Evolutionary conservation across 2,113 vertebrate species (phyloP).

Genomic region (Pygoscelis adeliae): DNA sequence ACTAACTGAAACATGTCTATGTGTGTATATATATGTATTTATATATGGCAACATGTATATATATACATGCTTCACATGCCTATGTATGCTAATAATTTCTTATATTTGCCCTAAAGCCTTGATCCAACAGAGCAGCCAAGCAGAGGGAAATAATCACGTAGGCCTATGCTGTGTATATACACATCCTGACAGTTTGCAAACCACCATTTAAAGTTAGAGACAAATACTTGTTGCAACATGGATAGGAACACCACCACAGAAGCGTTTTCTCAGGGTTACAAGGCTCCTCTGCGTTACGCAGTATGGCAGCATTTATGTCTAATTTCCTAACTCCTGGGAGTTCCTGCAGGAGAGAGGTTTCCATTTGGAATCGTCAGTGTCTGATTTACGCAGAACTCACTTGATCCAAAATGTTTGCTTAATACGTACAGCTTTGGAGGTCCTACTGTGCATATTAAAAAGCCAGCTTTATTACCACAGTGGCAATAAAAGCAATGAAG

Average conservation of each 20-base stretch:
- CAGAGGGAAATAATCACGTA: fast-evolving
- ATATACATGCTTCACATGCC: not conserved
- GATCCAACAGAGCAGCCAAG: not conserved
- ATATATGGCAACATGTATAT: not conserved
- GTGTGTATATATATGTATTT: not conserved
- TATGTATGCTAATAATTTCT: not conserved
- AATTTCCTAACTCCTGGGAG: not conserved
- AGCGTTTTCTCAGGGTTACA: not conserved
- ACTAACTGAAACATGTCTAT: not conserved
- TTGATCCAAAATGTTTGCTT: constrained; percentile 50
- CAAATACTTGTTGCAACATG: not conserved
- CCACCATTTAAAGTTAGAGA: not conserved
- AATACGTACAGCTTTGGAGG: constrained; percentile 9
- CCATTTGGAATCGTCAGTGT: constrained; percentile 28
- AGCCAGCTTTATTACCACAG: not conserved
- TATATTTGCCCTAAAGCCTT: not conserved
- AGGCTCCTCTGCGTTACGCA: not conserved
- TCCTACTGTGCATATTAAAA: constrained; percentile 27
- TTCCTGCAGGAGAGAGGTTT: not conserved
- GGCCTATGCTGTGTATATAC: not conserved
- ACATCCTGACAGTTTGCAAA: not conserved
- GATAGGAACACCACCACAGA: not conserved
- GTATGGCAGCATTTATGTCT: not conserved
- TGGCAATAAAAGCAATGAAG: constrained; percentile 9
- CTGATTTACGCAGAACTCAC: constrained; percentile 52